A percentile compares a stretch with the other conserved stretches of the same genome.
phyloP scores from a whole-genome alignment of 2,888 invertebrate species.

The Dendrolimus houi region DNA sequence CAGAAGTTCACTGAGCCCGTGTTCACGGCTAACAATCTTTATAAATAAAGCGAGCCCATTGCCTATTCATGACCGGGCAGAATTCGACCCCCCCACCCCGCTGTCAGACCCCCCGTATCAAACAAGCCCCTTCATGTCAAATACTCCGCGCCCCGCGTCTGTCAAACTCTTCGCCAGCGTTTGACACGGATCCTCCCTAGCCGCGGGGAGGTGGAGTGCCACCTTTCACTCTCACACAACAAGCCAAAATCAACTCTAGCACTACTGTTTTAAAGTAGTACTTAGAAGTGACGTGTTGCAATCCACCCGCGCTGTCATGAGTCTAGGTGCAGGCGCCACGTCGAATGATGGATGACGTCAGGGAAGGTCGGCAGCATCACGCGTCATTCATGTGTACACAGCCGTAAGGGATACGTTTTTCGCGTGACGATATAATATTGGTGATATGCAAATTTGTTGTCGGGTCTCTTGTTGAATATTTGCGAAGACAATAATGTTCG shows the following conservation, averaged over 20 bases:
- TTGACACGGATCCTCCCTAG: constrained; percentile 75
- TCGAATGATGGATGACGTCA: constrained; percentile 76
- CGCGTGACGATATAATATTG: constrained; percentile 75
- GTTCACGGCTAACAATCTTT: constrained; percentile 66
- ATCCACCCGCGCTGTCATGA: constrained; percentile 58
- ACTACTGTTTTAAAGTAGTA: constrained; percentile 15
- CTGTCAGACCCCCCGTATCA: constrained; percentile 68
- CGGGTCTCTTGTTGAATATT: constrained; percentile 47
- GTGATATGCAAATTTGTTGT: constrained; percentile 72
- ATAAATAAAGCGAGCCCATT: constrained; percentile 75
- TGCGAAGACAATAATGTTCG: not conserved
- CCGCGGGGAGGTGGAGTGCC: constrained; percentile 65
- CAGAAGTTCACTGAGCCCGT: constrained; percentile 61
- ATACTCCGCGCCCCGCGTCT: constrained; percentile 76
- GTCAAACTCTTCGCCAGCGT: constrained; percentile 76
- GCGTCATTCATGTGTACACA: constrained; percentile 77
- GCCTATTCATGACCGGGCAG: constrained; percentile 76
- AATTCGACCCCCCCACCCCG: constrained; percentile 57
- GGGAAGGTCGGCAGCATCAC: constrained; percentile 75
- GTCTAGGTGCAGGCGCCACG: constrained; percentile 75
- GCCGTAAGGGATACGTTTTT: constrained; percentile 77
- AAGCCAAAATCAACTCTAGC: constrained; percentile 22
- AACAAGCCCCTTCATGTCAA: constrained; percentile 77
- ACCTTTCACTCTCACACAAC: constrained; percentile 32
- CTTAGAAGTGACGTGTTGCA: constrained; percentile 12